Conservation (phyloP, 2,113 vertebrate genomes). For the Murina feae region DNA sequence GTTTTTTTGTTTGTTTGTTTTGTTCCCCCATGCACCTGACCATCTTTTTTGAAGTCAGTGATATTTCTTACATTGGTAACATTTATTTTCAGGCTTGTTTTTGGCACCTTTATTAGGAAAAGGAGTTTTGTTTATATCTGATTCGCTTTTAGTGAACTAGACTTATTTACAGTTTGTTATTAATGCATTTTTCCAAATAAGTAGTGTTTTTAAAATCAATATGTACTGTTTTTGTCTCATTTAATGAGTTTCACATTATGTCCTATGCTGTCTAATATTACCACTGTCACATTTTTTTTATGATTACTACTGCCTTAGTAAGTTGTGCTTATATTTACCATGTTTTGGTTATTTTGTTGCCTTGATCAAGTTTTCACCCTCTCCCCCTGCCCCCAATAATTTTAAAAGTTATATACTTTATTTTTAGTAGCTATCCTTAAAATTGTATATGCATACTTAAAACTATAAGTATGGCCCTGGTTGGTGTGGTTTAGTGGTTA, state of each 20-base stretch:
- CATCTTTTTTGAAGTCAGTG: neutral
- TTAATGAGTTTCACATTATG: neutral
- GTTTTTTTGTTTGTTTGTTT: neutral
- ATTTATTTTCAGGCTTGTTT: slow-evolving; percentile 16
- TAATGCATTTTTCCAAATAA: neutral
- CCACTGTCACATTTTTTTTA: neutral
- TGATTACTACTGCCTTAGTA: neutral
- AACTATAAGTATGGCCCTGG: neutral
- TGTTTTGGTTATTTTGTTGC: slow-evolving; percentile 10
- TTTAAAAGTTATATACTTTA: neutral
- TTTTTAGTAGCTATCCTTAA: neutral
- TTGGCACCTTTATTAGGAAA: neutral
- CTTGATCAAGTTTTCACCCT: neutral
- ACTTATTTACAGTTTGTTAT: neutral
- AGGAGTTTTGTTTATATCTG: neutral
- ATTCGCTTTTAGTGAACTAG: neutral
- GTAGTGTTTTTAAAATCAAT: neutral
- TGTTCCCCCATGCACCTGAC: neutral
- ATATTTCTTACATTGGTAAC: neutral
- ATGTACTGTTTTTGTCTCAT: neutral
- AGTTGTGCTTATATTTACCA: neutral
- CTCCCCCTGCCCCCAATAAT: neutral
- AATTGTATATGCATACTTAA: neutral
- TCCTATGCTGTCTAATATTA: neutral
- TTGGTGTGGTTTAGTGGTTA: no score